Evolutionary conservation across 2,888 invertebrate species (phyloP).

Genomic region (Agriopis marginaria): DNA sequence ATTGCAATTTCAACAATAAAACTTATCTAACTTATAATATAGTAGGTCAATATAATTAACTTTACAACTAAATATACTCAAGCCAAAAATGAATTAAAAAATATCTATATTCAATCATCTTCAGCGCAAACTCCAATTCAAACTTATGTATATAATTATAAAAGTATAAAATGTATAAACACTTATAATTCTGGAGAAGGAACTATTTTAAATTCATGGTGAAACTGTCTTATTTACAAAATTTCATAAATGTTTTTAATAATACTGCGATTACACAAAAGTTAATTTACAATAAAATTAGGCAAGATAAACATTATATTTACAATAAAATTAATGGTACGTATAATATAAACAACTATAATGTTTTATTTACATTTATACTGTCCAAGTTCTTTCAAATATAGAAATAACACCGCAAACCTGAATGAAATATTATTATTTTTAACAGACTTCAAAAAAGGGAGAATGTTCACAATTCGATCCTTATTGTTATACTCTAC

Average conservation of each 20-base stretch:
- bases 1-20: slow-evolving; percentile 19
- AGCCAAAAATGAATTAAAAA: slow-evolving; percentile 20
- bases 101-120: slow-evolving; percentile 23
- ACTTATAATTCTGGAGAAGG: slow-evolving; percentile 14
- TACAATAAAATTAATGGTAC: slow-evolving; percentile 26
- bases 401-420: no score
- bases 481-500: no score
- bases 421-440: no score
- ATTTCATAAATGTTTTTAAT: slow-evolving; percentile 24
- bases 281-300: slow-evolving; percentile 19
- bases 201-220: slow-evolving; percentile 16
- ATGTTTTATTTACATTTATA: slow-evolving; percentile 32
- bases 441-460: no score
- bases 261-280: slow-evolving; percentile 41
- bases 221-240: slow-evolving; percentile 36
- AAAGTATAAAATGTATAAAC: slow-evolving; percentile 25
- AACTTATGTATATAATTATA: slow-evolving; percentile 15
- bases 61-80: slow-evolving; percentile 27
- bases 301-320: slow-evolving; percentile 44
- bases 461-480: no score
- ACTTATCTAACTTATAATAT: background rate
- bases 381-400: no score
- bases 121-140: slow-evolving; percentile 32
- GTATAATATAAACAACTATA: background rate
- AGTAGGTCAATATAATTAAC: slow-evolving; percentile 8